Base-by-base conservation (phyloP, 2,113 vertebrate genomes). In the Thermophis baileyi region DNA sequence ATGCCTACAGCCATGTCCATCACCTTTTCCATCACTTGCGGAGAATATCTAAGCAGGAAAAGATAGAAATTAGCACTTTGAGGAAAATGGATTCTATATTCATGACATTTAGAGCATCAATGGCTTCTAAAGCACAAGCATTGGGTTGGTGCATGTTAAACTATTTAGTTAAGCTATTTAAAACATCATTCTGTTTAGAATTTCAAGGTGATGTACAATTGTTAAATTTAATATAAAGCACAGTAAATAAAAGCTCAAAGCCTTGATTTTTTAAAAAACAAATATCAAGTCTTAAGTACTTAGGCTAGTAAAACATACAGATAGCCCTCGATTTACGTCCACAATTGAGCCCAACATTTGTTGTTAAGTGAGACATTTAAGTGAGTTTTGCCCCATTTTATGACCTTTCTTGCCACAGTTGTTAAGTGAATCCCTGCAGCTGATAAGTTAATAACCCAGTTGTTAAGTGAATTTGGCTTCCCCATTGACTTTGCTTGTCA, bases 1-100 rank as follows among this genome's bases (percentile, higher is more conserved):
- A 99, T 98, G 94, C 98, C 99, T 95, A 99, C 98, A 51, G 98
- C 98, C 99, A 99, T 99, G 96, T 98, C 98, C 95, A 98, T 97
- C 94, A 99, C 98, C 96, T 98, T 99, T 94, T 98, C 98, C 99
- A 99, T 99, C 74, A 99, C 98, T 92, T 97, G 97, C 90, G 97
- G 97, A 53, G 99, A 98, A 94, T 99, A 99, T 93, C 99, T 99
- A 96, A 87, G 94, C 85, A 47, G 96, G 95, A 88, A 49, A 96
- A 88, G 96, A 92, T 27, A 20, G 50, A 1, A 14, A 2, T 51
- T 55, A 50, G 4, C 25, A 4, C 27, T 87, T 27, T 12, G 20
- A 69, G 30, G 14, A 88, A 63, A n/a, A 69, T 30, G 40, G 50
- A 69, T 46, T 44, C 86, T 35, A 3, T 12, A 11, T 53, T 30